Conservation (phyloP, 1,140 invertebrate genomes). For the Drosophila tani region DNA sequence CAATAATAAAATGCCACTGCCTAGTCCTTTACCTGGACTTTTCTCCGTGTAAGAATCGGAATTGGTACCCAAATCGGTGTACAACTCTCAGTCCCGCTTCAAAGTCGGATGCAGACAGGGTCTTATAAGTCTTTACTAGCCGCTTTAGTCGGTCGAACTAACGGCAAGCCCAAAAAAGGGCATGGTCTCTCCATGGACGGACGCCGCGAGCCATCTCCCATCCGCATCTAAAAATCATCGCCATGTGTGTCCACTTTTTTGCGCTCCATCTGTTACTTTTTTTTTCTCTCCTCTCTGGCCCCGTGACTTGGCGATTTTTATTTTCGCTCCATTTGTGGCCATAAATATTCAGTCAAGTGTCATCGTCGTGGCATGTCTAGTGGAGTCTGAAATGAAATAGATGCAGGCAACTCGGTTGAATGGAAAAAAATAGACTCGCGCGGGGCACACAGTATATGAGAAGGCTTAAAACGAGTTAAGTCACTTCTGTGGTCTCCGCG, state of each 20-base stretch:
- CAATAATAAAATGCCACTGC: not conserved
- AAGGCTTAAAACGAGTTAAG: slow-evolving; percentile 81
- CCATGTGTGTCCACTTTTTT: slow-evolving; percentile 69
- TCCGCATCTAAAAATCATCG: slow-evolving; percentile 47
- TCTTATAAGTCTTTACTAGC: slow-evolving; percentile 15
- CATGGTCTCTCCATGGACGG: slow-evolving; percentile 48
- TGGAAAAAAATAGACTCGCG: slow-evolving; percentile 3
- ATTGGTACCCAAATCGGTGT: slow-evolving; percentile 3
- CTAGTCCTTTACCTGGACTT: not conserved
- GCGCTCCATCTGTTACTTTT: slow-evolving; percentile 21
- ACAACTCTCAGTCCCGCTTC: slow-evolving; percentile 2
- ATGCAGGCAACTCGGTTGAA: slow-evolving; percentile 44
- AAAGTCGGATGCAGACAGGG: slow-evolving; percentile 25
- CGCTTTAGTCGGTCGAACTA: slow-evolving; percentile 62
- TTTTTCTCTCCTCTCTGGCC: slow-evolving; percentile 36
- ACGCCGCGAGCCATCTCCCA: slow-evolving; percentile 14
- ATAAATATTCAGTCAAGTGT: slow-evolving; percentile 84
- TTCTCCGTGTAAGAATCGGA: slow-evolving; percentile 20
- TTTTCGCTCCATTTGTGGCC: slow-evolving; percentile 82
- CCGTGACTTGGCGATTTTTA: slow-evolving; percentile 82
- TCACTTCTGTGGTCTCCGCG: slow-evolving; percentile 75
- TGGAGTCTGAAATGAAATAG: slow-evolving; percentile 82
- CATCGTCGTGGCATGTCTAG: slow-evolving; percentile 77
- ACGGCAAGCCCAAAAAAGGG: slow-evolving; percentile 74
- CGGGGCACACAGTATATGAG: slow-evolving; percentile 43